phyloP scores from a whole-genome alignment of 1,140 invertebrate genomes.

The Habropoda laboriosa region DNA sequence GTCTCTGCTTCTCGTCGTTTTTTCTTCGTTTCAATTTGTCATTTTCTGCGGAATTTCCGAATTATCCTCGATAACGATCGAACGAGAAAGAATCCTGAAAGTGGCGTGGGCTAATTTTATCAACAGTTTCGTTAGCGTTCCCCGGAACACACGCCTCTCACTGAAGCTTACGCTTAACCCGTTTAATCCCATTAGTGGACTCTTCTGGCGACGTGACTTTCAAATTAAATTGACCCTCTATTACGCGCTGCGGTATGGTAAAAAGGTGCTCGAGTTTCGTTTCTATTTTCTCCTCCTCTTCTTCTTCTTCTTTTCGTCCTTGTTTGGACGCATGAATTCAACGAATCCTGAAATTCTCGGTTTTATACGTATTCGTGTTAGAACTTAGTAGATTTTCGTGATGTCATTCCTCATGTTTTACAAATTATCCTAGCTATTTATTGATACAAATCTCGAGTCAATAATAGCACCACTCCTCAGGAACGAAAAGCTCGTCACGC shows the following conservation, averaged over 20 bases:
- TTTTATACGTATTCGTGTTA: neutral
- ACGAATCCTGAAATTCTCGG: no score
- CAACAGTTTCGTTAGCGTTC: conserved; percentile 19
- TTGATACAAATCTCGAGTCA: neutral
- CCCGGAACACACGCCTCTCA: conserved; percentile 4
- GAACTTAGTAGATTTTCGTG: neutral
- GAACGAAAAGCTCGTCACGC: neutral
- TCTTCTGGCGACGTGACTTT: conserved; percentile 18
- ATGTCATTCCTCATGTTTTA: neutral
- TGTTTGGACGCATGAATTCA: no score
- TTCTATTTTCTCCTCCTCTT: no score
- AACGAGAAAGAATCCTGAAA: neutral
- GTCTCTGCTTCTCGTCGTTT: neutral
- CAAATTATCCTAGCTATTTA: neutral
- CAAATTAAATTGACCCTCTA: conserved; percentile 30
- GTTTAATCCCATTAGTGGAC: conserved; percentile 7
- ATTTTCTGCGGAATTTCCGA: neutral
- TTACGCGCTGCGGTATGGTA: neutral
- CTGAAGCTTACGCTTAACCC: conserved; percentile 8
- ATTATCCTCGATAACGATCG: neutral
- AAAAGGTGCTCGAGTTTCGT: neutral
- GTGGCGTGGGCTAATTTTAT: neutral
- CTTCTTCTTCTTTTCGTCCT: neutral
- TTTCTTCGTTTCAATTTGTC: neutral
- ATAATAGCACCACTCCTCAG: neutral